Evolutionary conservation across 2,888 invertebrate species (phyloP), one percentile per base, ranked within the genome.

Genomic region (Pseudococcus longispinus): DNA sequence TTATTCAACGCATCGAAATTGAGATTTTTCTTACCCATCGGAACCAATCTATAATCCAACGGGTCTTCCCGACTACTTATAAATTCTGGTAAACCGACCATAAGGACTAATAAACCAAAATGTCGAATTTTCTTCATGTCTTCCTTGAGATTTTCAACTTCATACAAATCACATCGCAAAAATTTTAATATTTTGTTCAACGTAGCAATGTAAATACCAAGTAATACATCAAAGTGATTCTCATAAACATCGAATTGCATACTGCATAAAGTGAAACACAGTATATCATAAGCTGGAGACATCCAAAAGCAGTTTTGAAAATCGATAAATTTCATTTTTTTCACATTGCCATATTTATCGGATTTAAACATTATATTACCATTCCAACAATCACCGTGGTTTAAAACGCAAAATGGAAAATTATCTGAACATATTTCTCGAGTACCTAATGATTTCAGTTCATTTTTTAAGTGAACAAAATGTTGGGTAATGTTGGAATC

Each of bases 241-340:
- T 42, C n/a, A 18, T 26, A 77, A 6, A 77, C 77, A 0, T 77
- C 77, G 20, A 37, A 77, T 77, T 20, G 77, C 77, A 77, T 77
- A 23, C 77, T 77, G 6, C n/a, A 11, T 0, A 42, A 4, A 20
- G 42, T 42, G 8, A 77, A 77, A 5, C 0, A n/a, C 1, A 77
- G 13, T 26, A 77, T 18, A 42, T 77, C 77, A 9, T 42, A 20
- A 8, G 77, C 77, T 18, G 77, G 77, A 18, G 37, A 9, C 4
- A 5, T n/a, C 77, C 77, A 77, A 0, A 20, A 4, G 42, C 77
- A 37, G 8, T 32, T 2, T 20, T 77, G 77, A 23, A 77, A 77
- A 11, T 42, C 77, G 42, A 77, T 20, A 5, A 77, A 20, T 42
- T 77, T 77, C n/a, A 77, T n/a, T 77, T 77, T 77, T 42, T 77